Base-by-base conservation (phyloP, 2,888 invertebrate genomes). In the Seira musarum region DNA sequence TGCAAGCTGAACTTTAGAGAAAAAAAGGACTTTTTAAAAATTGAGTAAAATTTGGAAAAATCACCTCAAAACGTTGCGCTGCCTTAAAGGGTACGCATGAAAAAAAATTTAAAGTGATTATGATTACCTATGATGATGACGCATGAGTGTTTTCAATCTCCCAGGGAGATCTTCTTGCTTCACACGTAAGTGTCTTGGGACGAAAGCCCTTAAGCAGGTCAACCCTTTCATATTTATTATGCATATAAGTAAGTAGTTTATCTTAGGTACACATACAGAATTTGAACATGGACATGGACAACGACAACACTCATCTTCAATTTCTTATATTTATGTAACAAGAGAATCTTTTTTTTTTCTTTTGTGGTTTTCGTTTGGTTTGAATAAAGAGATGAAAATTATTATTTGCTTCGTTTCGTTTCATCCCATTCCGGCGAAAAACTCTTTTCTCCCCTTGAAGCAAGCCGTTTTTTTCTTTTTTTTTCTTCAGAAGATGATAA, bases 401-500 rank as follows among this genome's bases (percentile, higher is more conserved):
- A 63, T 80, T 67, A 78, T 71, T 57, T 35, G 67, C 49, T 46
- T 73, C 69, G 57, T 17, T 67, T 74, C 65, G 24, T 24, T 61
- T 61, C 46, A 64, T 68, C 46, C 69, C 53, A 19, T 21, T 3
- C 49, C 40, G 6, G 49, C 22, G 53, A 17, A 13, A 8, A 30
- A 49, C 46, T 64, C 25, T 57, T 5, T 21, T 73, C 40, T 5
- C 22, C 40, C 21, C 35, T 30, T 6, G 19, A 57, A 17, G 21
- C 70, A 61, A 60, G 57, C 30, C 65, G 30, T 65, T 53, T 69
- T 67, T 79, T 80, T 69, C 70, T 73, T n/a, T n/a, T n/a, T n/a
- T n/a, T n/a, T n/a, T n/a, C n/a, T n/a, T n/a, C 30, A 30, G 74
- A 70, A 74, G 24, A 74, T 80, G 64, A 74, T 80, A 80, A 80